A percentile compares a stretch with the other conserved stretches of the same genome.
Conservation (phyloP, 1,140 invertebrate species). For the Papilio aristodemus region DNA sequence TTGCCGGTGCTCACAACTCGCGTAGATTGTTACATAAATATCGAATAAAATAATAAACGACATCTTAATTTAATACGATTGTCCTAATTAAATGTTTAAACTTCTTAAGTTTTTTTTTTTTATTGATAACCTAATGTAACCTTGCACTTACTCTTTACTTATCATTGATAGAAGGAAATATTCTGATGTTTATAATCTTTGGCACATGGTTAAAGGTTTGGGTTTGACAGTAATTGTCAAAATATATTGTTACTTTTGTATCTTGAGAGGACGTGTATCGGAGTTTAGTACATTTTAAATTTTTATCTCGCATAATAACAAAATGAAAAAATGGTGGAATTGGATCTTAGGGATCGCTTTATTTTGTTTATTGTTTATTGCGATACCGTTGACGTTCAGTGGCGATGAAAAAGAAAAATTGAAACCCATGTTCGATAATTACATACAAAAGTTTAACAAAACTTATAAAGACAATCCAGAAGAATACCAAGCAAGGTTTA, state of each 20-base stretch:
- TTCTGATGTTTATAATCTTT: too few species aligned
- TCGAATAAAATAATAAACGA: too few species aligned
- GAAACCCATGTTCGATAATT: conserved; percentile 82
- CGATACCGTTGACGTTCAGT: conserved; percentile 58
- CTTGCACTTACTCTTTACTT: too few species aligned
- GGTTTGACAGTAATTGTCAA: conserved; percentile 2
- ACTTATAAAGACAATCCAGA: conserved; percentile 81
- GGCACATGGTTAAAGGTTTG: too few species aligned
- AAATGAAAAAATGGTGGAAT: conserved; percentile 73
- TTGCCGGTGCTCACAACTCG: too few species aligned
- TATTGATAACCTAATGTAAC: too few species aligned
- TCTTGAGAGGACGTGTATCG: conserved; percentile 26
- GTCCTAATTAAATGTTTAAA: too few species aligned
- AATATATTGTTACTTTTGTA: background rate
- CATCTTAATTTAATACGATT: too few species aligned
- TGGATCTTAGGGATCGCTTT: conserved; percentile 60
- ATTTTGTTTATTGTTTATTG: conserved; percentile 63
- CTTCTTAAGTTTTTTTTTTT: too few species aligned
- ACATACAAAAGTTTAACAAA: conserved; percentile 85
- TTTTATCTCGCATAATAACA: conserved; percentile 39
- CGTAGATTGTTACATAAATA: too few species aligned
- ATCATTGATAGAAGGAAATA: too few species aligned
- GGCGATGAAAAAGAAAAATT: conserved; percentile 49
- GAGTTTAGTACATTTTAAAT: conserved; percentile 32
- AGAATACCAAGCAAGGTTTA: conserved; percentile 82